Conservation (phyloP, 1,140 invertebrate species). For the Eulimnadia texana region DNA sequence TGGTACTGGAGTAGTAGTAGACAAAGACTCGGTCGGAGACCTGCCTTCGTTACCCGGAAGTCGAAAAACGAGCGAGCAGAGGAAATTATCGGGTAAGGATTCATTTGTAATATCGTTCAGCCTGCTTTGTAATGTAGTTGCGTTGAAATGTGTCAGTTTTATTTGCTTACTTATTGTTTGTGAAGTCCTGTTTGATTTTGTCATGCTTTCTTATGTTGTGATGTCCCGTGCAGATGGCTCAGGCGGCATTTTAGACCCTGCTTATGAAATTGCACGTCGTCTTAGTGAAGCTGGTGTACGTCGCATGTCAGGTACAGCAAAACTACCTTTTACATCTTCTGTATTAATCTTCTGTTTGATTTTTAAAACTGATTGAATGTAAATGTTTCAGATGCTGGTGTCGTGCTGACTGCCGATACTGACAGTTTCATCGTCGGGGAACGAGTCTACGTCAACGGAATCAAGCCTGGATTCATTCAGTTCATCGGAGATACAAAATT, state of each 20-base stretch:
- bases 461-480: constrained; percentile 85
- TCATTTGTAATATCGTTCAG: not conserved
- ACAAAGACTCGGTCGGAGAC: constrained; percentile 9
- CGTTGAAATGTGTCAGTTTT: constrained; percentile 16
- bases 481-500: constrained; percentile 97
- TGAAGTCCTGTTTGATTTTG: constrained; percentile 29
- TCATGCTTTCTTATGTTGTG: constrained; percentile 33
- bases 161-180: constrained; percentile 31
- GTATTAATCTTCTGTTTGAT: too few relatives aligned
- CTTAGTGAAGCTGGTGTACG: constrained; percentile 51
- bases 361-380: not conserved
- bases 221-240: constrained; percentile 11
- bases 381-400: constrained; percentile 51
- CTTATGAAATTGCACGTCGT: constrained; percentile 30
- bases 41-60: constrained; percentile 9
- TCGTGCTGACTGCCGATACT: constrained; percentile 71
- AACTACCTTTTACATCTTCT: too few relatives aligned
- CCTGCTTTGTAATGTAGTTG: constrained; percentile 9
- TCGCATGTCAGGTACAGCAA: constrained; percentile 54
- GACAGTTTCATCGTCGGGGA: constrained; percentile 93
- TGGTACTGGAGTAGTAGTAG: not conserved
- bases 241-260: constrained; percentile 1
- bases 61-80: constrained; percentile 6
- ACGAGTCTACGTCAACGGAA: constrained; percentile 84
- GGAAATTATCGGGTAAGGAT: constrained; percentile 9